These are phyloP conservation scores for Oreotrochilus melanogaster DNA, from an alignment of 2,113 vertebrate genomes.

Conservation along the genomic window DNA sequence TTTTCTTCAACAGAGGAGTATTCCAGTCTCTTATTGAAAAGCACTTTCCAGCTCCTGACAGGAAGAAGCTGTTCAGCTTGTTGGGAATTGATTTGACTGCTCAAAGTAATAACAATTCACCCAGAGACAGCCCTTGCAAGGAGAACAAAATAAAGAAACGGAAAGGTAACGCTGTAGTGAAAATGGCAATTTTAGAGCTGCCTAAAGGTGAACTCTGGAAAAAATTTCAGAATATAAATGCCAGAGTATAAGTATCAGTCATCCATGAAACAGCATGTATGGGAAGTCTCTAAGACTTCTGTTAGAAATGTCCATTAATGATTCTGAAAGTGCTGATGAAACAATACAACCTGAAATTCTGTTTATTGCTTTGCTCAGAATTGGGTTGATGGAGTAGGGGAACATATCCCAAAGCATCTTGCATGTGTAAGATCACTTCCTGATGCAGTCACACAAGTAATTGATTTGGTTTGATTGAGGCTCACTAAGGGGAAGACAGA, in stretches of 20 bases:
- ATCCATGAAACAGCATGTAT: background rate
- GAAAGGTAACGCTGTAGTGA: constrained; percentile 83
- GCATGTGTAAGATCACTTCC: background rate
- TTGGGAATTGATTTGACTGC: constrained; percentile 92
- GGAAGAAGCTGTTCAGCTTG: constrained; percentile 96
- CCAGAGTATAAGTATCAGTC: background rate
- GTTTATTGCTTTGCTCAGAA: background rate
- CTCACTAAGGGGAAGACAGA: background rate
- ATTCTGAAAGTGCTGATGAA: background rate
- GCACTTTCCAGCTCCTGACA: constrained; percentile 97
- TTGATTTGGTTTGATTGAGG: background rate
- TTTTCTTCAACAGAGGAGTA: constrained; percentile 85
- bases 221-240: background rate
- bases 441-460: background rate
- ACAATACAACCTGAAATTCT: background rate
- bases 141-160: constrained; percentile 92
- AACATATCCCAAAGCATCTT: background rate
- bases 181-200: background rate
- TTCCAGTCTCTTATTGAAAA: constrained; percentile 97
- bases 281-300: background rate
- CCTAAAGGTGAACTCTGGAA: background rate
- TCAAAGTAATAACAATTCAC: constrained; percentile 89
- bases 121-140: constrained; percentile 83
- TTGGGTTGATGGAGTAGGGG: background rate
- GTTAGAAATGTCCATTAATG: background rate